phyloP scores from a whole-genome alignment of 1,140 invertebrate species.

The Drosophila burlai region DNA sequence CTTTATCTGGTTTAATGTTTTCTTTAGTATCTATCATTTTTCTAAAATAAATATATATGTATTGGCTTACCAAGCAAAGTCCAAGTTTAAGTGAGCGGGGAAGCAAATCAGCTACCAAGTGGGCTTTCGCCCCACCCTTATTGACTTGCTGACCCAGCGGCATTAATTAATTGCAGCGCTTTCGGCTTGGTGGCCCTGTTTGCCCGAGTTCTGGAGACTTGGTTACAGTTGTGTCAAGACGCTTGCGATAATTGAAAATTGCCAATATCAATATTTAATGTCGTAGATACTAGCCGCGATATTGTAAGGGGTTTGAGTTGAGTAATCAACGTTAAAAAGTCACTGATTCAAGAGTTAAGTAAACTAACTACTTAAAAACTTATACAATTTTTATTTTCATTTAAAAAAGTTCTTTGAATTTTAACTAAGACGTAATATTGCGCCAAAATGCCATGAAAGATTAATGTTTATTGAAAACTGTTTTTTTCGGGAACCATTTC shows the following conservation, averaged over 20 bases:
- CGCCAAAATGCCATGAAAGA: not conserved
- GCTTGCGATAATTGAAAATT: slow-evolving; percentile 65
- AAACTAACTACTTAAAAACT: not conserved
- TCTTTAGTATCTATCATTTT: not conserved
- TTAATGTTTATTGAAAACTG: not conserved
- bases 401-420: too few species aligned
- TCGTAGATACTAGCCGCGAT: not conserved
- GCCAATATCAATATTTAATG: slow-evolving; percentile 66
- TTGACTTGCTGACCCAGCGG: slow-evolving; percentile 47
- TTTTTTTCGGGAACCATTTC: not conserved
- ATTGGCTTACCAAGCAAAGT: not conserved
- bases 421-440: too few species aligned
- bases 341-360: not conserved
- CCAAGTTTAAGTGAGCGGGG: not conserved
- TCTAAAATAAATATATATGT: not conserved
- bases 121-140: slow-evolving; percentile 39
- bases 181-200: slow-evolving; percentile 42
- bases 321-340: not conserved
- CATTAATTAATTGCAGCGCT: slow-evolving; percentile 67
- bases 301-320: not conserved
- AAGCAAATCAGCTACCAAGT: not conserved
- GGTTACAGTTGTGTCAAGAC: slow-evolving; percentile 72
- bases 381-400: not conserved
- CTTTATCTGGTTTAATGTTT: not conserved
- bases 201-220: slow-evolving; percentile 35